phyloP scores from a whole-genome alignment of 2,797 vertebrate genomes.

The Botia almorhae region DNA sequence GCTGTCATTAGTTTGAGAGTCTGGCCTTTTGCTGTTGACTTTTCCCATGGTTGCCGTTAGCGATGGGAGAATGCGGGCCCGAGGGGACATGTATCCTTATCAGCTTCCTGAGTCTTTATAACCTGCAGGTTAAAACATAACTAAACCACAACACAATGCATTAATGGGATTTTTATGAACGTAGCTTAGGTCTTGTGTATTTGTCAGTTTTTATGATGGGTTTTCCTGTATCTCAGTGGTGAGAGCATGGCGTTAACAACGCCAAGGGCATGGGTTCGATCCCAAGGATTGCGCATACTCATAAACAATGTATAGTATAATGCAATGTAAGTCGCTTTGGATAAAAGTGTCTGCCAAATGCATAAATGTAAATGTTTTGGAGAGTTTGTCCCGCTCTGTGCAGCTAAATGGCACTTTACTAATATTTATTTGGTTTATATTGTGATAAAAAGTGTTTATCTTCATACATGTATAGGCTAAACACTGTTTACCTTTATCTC shows the following conservation, averaged over 20 bases:
- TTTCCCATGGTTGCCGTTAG: slow-evolving; percentile 61
- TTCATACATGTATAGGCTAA: background rate
- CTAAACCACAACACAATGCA: slow-evolving; percentile 67
- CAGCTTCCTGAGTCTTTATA: slow-evolving; percentile 69
- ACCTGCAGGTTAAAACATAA: slow-evolving; percentile 64
- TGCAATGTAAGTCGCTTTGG: too few relatives aligned
- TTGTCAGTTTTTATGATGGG: slow-evolving; percentile 68
- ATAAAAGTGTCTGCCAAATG: too few relatives aligned
- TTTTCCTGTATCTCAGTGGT: slow-evolving; percentile 27
- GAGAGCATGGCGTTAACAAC: too few relatives aligned
- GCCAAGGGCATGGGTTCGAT: too few relatives aligned
- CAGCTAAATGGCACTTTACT: slow-evolving; percentile 19
- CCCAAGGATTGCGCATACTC: too few relatives aligned
- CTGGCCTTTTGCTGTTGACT: slow-evolving; percentile 64
- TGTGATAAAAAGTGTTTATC: background rate
- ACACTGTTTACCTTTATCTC: background rate
- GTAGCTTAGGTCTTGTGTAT: slow-evolving; percentile 61
- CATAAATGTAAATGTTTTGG: background rate
- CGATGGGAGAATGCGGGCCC: slow-evolving; percentile 44
- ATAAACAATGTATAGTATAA: too few relatives aligned
- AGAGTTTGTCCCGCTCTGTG: background rate
- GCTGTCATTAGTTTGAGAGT: slow-evolving; percentile 55
- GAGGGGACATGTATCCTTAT: slow-evolving; percentile 63
- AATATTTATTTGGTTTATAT: slow-evolving; percentile 10
- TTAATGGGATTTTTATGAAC: slow-evolving; percentile 72